Conservation (phyloP, 2,888 invertebrate genomes). For the Pachydiplax longipennis region DNA sequence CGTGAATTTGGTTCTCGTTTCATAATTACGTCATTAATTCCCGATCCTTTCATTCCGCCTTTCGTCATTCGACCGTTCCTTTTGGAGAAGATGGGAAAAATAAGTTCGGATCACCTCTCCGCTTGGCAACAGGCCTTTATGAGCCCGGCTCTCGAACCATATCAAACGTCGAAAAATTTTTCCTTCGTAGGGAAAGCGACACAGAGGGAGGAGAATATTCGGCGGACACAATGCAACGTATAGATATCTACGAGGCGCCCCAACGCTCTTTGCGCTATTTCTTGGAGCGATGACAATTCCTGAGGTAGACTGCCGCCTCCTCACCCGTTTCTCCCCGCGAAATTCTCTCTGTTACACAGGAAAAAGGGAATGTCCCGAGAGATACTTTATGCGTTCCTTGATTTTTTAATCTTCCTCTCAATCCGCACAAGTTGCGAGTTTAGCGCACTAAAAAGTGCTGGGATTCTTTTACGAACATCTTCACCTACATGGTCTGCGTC, state of each 20-base stretch:
- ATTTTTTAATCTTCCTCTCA: too few species aligned
- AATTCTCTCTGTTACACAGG: not conserved
- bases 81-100: not conserved
- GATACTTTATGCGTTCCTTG: not conserved
- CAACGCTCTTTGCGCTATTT: not conserved
- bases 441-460: too few species aligned
- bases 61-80: not conserved
- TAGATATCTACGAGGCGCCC: not conserved
- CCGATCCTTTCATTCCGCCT: not conserved
- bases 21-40: too few species aligned
- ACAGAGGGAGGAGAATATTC: not conserved
- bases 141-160: not conserved
- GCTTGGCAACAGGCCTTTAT: not conserved
- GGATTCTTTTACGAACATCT: not conserved
- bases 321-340: not conserved
- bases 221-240: not conserved
- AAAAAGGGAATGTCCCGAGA: not conserved
- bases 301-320: not conserved
- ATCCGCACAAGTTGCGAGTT: too few species aligned
- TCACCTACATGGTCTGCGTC: not conserved
- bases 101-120: not conserved
- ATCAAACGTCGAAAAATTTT: not conserved
- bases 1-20: too few species aligned
- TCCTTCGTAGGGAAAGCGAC: not conserved
- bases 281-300: not conserved